Evolutionary conservation across 2,888 invertebrate genomes (phyloP), one percentile per base, ranked within the genome.

Genomic region (Alcis repandata): DNA sequence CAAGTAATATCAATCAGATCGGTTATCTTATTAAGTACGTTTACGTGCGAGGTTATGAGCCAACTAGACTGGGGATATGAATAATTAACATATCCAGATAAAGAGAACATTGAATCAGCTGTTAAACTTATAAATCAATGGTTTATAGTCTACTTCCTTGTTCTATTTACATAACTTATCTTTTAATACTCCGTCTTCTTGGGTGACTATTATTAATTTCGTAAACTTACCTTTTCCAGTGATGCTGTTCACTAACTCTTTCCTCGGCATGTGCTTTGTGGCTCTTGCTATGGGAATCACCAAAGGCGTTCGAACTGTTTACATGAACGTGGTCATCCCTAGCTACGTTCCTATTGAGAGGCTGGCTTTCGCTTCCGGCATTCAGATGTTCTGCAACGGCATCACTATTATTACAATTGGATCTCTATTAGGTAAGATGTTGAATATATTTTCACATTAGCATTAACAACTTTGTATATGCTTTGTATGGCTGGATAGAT

Each of bases 381-480:
- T 96, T 45, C 96, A 96, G 80, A 96, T 95, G 94, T 93, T 96
- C 67, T 91, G 94, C 64, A 96, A 96, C 80, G 96, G 96, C 17
- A 80, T 95, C 40, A 90, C 95, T 51, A 93, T 95, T 48, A 85
- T 95, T 56, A 86, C 89, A 1, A 93, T 95, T 68, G 96, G 96
- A 77, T 95, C 96, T 51, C 67, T 95, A 57, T 85, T 96, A 78
- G 96, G 96, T 96, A 88, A 85, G 78, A 8, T 27, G 22, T 20
- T 20, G 1, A 45, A 27, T 27, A 6, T 27, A 2, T 27, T 2
- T 4, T 27, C 27, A 40, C 40, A 40, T 13, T 11, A n/a, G 15
- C 40, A 40, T 13, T 11, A n/a, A 40, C 15, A 27, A 27, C 6
- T 27, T 27, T 27, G 27, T 27, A 6, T 27, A 4, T 27, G 27